Percentiles rank a stretch among this genome's conserved stretches.
Conservation (phyloP, 1,140 invertebrate genomes). For the Caenorhabditis briggsae region DNA sequence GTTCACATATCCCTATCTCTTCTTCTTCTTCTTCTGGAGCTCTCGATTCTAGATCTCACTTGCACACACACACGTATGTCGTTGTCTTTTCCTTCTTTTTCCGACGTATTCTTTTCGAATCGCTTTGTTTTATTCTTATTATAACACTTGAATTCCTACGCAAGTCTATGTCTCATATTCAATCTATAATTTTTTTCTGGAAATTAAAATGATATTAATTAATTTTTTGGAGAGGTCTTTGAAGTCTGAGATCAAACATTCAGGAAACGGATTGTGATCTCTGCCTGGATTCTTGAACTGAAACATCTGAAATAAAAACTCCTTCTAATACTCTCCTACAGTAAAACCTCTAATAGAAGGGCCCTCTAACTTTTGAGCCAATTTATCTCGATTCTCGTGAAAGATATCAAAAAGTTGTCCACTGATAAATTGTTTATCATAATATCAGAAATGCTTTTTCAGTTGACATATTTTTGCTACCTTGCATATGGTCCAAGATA, state of each 20-base stretch:
- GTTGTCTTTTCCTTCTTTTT: constrained; percentile 2
- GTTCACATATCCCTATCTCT: constrained; percentile 46
- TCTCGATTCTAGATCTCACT: constrained; percentile 22
- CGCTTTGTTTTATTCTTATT: constrained; percentile 32
- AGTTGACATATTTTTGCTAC: no score
- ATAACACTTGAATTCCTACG: not conserved
- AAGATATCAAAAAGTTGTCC: no score
- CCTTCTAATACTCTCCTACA: no score
- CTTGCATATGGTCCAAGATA: no score
- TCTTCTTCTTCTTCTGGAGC: constrained; percentile 7
- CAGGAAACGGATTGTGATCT: not conserved
- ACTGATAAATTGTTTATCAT: no score
- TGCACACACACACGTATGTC: constrained; percentile 1
- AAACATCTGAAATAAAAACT: no score
- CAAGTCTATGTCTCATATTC: not conserved
- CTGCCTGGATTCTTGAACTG: not conserved
- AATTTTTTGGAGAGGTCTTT: not conserved
- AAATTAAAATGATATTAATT: not conserved
- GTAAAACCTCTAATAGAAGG: no score
- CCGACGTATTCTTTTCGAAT: not conserved
- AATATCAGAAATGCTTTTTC: no score
- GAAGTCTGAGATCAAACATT: not conserved
- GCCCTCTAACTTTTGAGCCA: no score
- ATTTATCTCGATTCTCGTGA: no score
- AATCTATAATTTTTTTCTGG: not conserved